Conservation (phyloP, 2,797 vertebrate species). For the Schizopygopsis pylzovi region DNA sequence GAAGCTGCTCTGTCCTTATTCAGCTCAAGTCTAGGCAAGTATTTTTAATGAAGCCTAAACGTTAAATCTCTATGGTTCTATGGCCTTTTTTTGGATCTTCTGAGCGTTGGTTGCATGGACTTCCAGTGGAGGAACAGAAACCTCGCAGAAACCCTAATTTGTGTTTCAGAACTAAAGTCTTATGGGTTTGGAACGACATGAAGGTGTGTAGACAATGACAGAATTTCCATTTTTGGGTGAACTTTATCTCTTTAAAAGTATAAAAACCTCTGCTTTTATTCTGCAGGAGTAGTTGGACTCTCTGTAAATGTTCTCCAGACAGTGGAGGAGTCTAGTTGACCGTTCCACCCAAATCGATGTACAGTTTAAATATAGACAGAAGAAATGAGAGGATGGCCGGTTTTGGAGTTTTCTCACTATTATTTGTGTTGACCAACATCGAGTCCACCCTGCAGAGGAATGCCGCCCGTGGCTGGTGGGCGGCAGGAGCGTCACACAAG, state of each 20-base stretch:
- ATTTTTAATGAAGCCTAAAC: not conserved
- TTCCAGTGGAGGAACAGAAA: not conserved
- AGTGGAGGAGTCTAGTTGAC: conserved; percentile 13
- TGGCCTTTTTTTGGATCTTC: not conserved
- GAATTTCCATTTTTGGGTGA: not conserved
- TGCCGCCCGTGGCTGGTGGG: conserved; percentile 12
- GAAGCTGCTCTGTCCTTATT: not conserved
- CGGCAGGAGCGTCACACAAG: not conserved
- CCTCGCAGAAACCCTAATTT: not conserved
- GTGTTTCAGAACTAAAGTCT: not conserved
- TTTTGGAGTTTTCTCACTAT: conserved; percentile 44
- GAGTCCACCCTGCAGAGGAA: conserved; percentile 51
- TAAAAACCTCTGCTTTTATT: not conserved
- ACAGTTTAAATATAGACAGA: conserved; percentile 50
- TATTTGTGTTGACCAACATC: conserved; percentile 50
- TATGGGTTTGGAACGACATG: not conserved
- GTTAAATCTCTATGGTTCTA: not conserved
- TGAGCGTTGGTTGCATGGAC: not conserved
- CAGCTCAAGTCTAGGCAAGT: not conserved
- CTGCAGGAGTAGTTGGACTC: not conserved
- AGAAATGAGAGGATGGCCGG: conserved; percentile 33
- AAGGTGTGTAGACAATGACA: not conserved
- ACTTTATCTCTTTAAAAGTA: not conserved
- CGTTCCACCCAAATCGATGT: conserved; percentile 18
- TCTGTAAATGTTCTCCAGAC: conserved; percentile 5